Percentiles rank a stretch among this genome's conserved stretches.
These are phyloP conservation scores for Catharus fuscescens DNA, from an alignment of 2,113 vertebrate species.

Conservation along the genomic window DNA sequence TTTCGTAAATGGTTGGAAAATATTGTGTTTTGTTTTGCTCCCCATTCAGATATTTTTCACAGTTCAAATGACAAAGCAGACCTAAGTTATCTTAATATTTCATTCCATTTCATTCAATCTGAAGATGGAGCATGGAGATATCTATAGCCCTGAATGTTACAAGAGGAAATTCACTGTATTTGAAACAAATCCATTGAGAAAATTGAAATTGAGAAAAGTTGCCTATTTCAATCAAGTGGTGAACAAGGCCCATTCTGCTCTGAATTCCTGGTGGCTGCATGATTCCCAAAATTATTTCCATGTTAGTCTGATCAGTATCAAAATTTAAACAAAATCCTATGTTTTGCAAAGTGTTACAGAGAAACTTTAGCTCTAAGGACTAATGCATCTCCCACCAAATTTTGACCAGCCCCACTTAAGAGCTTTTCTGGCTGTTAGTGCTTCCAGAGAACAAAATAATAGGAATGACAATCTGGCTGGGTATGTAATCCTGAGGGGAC, in stretches of 20 bases:
- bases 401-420: background rate
- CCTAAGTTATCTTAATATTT: background rate
- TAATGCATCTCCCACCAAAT: background rate
- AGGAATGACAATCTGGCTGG: background rate
- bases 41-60: background rate
- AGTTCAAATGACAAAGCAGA: background rate
- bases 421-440: background rate
- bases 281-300: background rate
- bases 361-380: background rate
- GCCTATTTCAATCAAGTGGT: background rate
- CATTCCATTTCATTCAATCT: background rate
- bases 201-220: background rate
- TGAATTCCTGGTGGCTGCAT: fast-evolving
- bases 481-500: background rate
- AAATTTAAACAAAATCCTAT: background rate
- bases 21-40: background rate
- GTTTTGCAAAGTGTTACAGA: background rate
- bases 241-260: background rate
- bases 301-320: background rate
- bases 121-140: background rate
- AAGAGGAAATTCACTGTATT: background rate
- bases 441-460: background rate
- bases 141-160: background rate
- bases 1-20: background rate
- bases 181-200: background rate